A percentile compares a stretch with the other conserved stretches of the same genome.
These are phyloP conservation scores for Proisotoma minuta DNA, from an alignment of 2,888 invertebrate genomes.

Conservation along the genomic window DNA sequence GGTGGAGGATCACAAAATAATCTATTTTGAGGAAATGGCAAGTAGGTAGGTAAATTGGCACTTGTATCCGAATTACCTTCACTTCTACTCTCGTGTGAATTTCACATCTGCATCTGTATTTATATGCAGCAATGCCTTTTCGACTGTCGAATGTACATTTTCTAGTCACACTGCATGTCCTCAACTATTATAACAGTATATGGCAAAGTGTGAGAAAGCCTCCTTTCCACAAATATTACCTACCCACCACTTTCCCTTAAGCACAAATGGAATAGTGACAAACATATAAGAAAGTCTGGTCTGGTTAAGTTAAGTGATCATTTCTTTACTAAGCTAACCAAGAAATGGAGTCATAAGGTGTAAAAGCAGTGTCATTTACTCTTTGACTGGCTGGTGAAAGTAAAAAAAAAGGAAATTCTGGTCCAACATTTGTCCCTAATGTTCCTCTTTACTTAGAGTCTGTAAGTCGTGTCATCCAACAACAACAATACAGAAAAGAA, in stretches of 20 bases:
- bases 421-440: not conserved
- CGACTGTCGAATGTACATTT: conserved; percentile 2
- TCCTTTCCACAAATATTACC: no score
- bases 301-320: not conserved
- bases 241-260: no score
- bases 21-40: no score
- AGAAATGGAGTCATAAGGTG: not conserved
- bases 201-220: no score
- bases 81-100: no score
- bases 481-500: no score
- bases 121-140: conserved; percentile 12
- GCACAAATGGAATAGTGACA: no score
- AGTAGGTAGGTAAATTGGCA: not conserved
- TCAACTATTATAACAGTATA: not conserved
- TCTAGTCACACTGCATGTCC: not conserved
- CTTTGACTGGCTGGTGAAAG: not conserved
- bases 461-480: no score
- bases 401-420: not conserved
- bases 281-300: no score
- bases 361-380: not conserved
- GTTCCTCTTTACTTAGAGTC: not conserved
- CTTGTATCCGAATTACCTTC: not conserved
- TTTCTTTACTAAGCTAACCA: not conserved
- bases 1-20: no score
- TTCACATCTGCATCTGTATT: not conserved